Evolutionary conservation across 2,888 invertebrate genomes (phyloP).

Genomic region (Cosmorhoe ocellata): DNA sequence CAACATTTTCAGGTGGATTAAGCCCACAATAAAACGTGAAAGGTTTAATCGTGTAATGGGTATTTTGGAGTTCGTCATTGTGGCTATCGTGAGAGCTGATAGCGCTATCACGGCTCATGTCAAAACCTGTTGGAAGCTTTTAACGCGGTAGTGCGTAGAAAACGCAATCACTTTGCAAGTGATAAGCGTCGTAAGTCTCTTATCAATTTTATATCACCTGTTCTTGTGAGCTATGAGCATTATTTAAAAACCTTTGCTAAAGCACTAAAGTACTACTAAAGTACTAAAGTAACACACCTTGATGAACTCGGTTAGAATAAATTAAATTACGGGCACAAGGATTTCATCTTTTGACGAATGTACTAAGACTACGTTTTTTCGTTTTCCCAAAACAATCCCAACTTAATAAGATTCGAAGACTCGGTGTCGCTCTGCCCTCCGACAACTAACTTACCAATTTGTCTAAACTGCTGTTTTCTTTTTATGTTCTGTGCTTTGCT

Average conservation of each 20-base stretch:
- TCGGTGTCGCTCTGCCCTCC: too few species aligned
- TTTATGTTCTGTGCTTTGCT: too few species aligned
- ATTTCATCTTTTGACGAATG: too few species aligned
- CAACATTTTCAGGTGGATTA: slow-evolving; percentile 52
- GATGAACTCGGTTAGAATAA: too few species aligned
- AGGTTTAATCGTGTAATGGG: slow-evolving; percentile 69
- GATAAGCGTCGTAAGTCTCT: slow-evolving; percentile 8
- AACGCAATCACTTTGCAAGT: slow-evolving; percentile 30
- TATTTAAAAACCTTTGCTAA: background rate
- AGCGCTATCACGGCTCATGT: slow-evolving; percentile 44
- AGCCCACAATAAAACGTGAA: slow-evolving; percentile 54
- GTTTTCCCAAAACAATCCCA: too few species aligned
- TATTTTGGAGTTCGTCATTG: slow-evolving; percentile 48
- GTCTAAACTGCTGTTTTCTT: too few species aligned
- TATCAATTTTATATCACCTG: slow-evolving; percentile 10
- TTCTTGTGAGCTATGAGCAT: background rate
- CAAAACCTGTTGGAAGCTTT: slow-evolving; percentile 40
- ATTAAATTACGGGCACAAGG: too few species aligned
- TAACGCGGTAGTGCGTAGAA: slow-evolving; percentile 32
- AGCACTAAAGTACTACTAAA: too few species aligned
- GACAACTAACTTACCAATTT: too few species aligned
- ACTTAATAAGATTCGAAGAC: too few species aligned
- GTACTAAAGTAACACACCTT: background rate
- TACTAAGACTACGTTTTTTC: too few species aligned
- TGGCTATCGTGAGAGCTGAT: slow-evolving; percentile 48